These are phyloP conservation scores for Sphaeramia orbicularis DNA, from an alignment of 2,797 vertebrate species.

Conservation along the genomic window DNA sequence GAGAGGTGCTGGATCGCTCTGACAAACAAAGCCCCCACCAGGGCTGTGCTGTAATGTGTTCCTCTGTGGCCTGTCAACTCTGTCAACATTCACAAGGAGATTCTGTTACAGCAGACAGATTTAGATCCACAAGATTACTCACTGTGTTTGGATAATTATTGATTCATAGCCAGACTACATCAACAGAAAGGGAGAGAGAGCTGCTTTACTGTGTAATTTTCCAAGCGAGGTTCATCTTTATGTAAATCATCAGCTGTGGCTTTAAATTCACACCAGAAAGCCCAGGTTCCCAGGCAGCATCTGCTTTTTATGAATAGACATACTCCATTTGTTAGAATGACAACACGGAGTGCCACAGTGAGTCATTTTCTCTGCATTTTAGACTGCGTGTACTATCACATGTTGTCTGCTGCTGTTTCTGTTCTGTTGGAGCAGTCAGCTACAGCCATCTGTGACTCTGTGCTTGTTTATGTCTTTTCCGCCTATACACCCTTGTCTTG, in stretches of 20 bases:
- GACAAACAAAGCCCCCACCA: conserved; percentile 39
- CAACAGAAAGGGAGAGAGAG: neutral
- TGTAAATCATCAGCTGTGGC: conserved; percentile 10
- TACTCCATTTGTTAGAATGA: conserved; percentile 28
- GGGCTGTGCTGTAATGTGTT: conserved; percentile 34
- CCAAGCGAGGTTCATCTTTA: neutral
- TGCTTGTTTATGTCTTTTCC: conserved; percentile 36
- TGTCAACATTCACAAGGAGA: conserved; percentile 32
- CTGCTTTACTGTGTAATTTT: neutral
- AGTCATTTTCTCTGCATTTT: conserved; percentile 49
- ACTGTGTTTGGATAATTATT: conserved; percentile 14
- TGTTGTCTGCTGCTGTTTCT: conserved; percentile 37
- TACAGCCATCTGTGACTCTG: conserved; percentile 48
- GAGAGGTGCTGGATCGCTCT: conserved; percentile 35
- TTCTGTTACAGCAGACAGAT: conserved; percentile 43
- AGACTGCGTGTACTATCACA: conserved; percentile 30
- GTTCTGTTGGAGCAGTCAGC: conserved; percentile 37
- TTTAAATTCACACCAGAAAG: conserved; percentile 27
- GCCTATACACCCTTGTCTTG: conserved; percentile 2
- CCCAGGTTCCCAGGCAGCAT: conserved; percentile 10
- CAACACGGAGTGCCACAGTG: conserved; percentile 22
- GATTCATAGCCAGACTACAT: conserved; percentile 20
- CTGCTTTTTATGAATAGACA: conserved; percentile 40
- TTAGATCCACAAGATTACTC: conserved; percentile 29
- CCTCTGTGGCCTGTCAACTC: conserved; percentile 40